Evolutionary conservation across 1,140 invertebrate genomes (phyloP), one percentile per base, ranked within the genome.

Genomic region (Campoletis sonorensis): DNA sequence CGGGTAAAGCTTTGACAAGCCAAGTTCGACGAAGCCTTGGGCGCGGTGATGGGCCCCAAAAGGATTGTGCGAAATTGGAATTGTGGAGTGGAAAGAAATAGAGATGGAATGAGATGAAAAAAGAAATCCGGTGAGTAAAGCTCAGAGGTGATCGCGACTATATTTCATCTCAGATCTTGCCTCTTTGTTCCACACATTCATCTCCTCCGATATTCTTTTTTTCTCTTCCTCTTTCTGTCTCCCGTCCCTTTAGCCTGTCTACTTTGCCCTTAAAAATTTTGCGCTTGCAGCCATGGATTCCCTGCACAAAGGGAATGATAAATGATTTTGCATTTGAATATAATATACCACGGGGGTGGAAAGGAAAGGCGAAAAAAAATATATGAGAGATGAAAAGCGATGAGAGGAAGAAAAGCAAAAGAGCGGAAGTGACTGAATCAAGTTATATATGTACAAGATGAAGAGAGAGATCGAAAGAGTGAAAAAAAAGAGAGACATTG

Each of bases 251-350:
- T 58, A 45, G 3, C 18, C 54, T 58, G 18, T 58, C 16, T 58
- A 58, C 26, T 80, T 81, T 23, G 18, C 18, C 40, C 49, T 54
- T 27, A 71, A 37, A 64, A 64, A 27, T 54, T 64, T 58, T 40
- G 18, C 21, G 30, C 51, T 73, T 40, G 58, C 23, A n/a, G 71
- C 30, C 40, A n/a, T 58, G 54, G 68, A 40, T 67, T 23, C 49
- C 33, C 23, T 37, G 5, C 54, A 64, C 80, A 73, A 58, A 73
- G 58, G 45, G 49, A 80, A 80, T 80, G 80, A 76, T 70, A 64
- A 81, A 75, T 81, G 80, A 81, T 76, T 81, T 81, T 81, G 72
- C 80, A 81, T 81, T 81, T 30, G n/a, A 15, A 27, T 80, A 64
- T 73, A 80, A 80, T 80, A 64, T 54, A 71, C 18, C 23, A 11